Base-by-base conservation (phyloP, 1,140 invertebrate genomes). In the Chlorops oryzae region DNA sequence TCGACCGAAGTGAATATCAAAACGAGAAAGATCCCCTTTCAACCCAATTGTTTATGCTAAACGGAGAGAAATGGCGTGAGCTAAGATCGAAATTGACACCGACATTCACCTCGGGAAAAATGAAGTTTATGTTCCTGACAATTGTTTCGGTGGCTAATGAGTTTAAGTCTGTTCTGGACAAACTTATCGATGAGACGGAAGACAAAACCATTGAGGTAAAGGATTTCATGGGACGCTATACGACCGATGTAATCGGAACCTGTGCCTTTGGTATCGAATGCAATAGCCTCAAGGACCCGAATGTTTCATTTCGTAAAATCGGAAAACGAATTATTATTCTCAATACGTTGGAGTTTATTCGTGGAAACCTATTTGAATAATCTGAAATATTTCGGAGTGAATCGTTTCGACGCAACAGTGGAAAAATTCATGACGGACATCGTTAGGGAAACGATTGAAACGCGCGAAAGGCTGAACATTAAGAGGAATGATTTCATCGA, bases 211-310 rank as follows among this genome's bases (percentile, higher is more conserved):
- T 66, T 3, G 70, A 72, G 13, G 57, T 73, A 0, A 56, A 34
- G 4, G 65, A 70, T 7, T 27, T 73, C 3, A 24, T 69, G 49
- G 68, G 61, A 10, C 48, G 66, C 20, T 74, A 61, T 32, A 71
- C 68, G 6, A 66, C 63, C 0, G 71, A 73, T 48, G 61, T 70
- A 15, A 82, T 85, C n/a, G 81, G 79, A 0, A 78, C 75, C 21
- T 78, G 81, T 10, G 81, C 78, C 6, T 83, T 84, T 62, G 83
- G 83, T 2, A 74, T 85, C 4, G 75, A 82, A 32, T 78, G 79
- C 54, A 78, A 81, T 50, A 75, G 79, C 45, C 54, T 70, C 0
- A 69, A 23, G 71, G 80, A 57, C 66, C 75, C 0, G 68, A 81
- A 2, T n/a, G 74, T 77, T 0, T 74, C 78, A 57, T 83, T 84